phyloP scores from a whole-genome alignment of 2,888 invertebrate species.

The Synergus gifuensis region DNA sequence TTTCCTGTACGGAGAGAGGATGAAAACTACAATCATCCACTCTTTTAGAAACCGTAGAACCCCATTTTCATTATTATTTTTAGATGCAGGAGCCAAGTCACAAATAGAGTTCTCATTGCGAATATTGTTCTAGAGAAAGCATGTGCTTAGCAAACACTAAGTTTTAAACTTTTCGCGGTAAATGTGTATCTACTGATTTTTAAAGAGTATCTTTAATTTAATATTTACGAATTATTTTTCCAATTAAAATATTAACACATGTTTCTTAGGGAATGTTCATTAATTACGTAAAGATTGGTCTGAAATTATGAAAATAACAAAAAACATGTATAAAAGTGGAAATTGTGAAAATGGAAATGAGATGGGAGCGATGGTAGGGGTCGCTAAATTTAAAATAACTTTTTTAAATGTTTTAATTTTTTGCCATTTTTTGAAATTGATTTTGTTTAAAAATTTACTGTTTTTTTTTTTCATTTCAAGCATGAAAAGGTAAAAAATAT shows the following conservation, averaged over 20 bases:
- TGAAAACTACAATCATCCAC: background rate
- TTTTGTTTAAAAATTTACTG: too few relatives aligned
- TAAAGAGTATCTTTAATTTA: background rate
- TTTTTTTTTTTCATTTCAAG: too few relatives aligned
- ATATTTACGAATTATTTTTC: background rate
- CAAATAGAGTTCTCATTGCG: conserved; percentile 12
- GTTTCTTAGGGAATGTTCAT: too few relatives aligned
- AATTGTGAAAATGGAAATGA: too few relatives aligned
- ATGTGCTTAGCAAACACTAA: background rate
- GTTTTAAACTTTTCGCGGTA: background rate
- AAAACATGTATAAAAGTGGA: too few relatives aligned
- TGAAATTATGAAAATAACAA: too few relatives aligned
- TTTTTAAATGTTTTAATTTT: too few relatives aligned
- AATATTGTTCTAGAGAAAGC: conserved; percentile 7
- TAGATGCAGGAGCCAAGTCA: background rate
- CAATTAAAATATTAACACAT: background rate
- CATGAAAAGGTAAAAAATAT: too few relatives aligned
- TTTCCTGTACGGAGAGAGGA: background rate
- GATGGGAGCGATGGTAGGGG: too few relatives aligned
- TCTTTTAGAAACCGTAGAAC: background rate
- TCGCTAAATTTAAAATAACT: too few relatives aligned
- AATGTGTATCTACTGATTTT: background rate
- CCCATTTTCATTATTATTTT: conserved; percentile 14
- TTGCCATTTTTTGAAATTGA: too few relatives aligned
- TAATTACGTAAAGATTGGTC: too few relatives aligned